These are phyloP conservation scores for Penaeus indicus DNA, from an alignment of 1,140 invertebrate species.

Conservation along the genomic window DNA sequence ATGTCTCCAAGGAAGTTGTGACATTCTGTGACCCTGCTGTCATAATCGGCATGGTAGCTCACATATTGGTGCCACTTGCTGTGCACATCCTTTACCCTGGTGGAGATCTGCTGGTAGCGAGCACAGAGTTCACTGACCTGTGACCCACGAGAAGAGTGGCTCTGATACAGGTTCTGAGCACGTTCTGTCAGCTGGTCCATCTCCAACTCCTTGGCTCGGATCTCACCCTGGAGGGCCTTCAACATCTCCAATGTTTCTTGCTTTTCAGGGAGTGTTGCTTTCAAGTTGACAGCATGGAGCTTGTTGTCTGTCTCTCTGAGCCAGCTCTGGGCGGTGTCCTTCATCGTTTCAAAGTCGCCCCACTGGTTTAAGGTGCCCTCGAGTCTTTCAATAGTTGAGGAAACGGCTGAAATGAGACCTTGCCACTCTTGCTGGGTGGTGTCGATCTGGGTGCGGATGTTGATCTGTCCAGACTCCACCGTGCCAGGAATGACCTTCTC, in stretches of 20 bases:
- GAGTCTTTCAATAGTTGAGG: slow-evolving; percentile 81
- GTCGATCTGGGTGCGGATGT: slow-evolving; percentile 88
- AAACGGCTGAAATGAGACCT: slow-evolving; percentile 79
- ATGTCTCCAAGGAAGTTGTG: slow-evolving; percentile 88
- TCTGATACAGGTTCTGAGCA: slow-evolving; percentile 85
- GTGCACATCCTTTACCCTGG: slow-evolving; percentile 91
- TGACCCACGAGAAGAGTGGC: slow-evolving; percentile 72
- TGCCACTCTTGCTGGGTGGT: slow-evolving; percentile 92
- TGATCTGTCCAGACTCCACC: slow-evolving; percentile 85
- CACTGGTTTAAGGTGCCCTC: slow-evolving; percentile 89
- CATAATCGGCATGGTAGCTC: slow-evolving; percentile 88
- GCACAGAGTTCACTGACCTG: slow-evolving; percentile 89
- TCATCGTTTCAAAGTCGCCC: slow-evolving; percentile 90
- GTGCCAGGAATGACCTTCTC: slow-evolving; percentile 93
- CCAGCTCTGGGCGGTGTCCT: slow-evolving; percentile 89
- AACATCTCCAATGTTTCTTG: slow-evolving; percentile 85
- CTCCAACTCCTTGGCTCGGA: slow-evolving; percentile 90
- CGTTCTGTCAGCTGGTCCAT: slow-evolving; percentile 93
- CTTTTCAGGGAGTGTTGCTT: slow-evolving; percentile 86
- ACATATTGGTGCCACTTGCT: slow-evolving; percentile 94
- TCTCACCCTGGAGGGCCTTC: slow-evolving; percentile 85
- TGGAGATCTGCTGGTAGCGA: slow-evolving; percentile 90
- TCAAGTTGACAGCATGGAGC: slow-evolving; percentile 90
- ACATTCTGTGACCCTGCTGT: slow-evolving; percentile 84
- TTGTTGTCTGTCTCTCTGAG: slow-evolving; percentile 89